phyloP scores from a whole-genome alignment of 2,888 invertebrate genomes.

The Ochlodes sylvanus region DNA sequence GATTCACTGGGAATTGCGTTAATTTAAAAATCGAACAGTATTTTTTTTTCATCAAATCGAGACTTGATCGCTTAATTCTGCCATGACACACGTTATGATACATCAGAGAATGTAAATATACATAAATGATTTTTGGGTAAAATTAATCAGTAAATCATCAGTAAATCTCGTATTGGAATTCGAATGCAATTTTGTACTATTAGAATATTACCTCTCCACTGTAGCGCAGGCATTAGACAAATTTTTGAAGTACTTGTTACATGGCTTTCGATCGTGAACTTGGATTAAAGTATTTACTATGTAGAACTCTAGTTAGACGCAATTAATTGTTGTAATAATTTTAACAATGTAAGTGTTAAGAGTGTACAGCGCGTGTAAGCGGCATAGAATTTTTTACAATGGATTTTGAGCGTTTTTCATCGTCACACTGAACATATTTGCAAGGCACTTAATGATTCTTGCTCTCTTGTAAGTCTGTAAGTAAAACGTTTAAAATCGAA shows the following conservation, averaged over 20 bases:
- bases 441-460: background rate
- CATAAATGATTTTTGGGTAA: no score
- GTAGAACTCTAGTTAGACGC: slow-evolving; percentile 32
- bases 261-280: slow-evolving; percentile 24
- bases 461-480: background rate
- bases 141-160: no score
- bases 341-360: slow-evolving; percentile 24
- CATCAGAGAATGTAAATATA: no score
- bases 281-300: slow-evolving; percentile 32
- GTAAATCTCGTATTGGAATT: no score
- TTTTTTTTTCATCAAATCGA: background rate
- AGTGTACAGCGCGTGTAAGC: slow-evolving; percentile 35
- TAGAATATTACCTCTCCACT: slow-evolving; percentile 12
- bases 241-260: slow-evolving; percentile 23
- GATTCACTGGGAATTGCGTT: background rate
- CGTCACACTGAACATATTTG: background rate
- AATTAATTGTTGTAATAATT: slow-evolving; percentile 36
- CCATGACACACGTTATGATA: no score
- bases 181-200: background rate
- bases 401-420: slow-evolving; percentile 8
- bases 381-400: slow-evolving; percentile 22
- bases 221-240: slow-evolving; percentile 22
- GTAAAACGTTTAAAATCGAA: slow-evolving; percentile 17
- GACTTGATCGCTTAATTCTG: no score
- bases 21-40: background rate